phyloP scores from a whole-genome alignment of 1,140 invertebrate species.

The Portunus trituberculatus region DNA sequence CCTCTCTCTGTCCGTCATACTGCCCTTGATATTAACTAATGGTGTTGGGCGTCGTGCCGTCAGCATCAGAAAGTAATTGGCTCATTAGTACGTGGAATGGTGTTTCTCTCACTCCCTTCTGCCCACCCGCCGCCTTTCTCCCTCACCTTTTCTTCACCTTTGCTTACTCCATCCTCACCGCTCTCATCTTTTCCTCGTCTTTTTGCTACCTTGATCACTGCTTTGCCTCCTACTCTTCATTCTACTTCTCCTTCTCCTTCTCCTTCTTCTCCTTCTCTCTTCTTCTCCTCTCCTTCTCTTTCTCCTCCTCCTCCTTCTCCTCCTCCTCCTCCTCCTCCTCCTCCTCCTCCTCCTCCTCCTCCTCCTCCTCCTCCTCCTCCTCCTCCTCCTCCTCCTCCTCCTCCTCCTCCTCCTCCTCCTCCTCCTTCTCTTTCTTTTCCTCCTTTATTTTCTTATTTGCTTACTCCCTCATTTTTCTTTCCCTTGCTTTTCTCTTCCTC shows the following conservation, averaged over 20 bases:
- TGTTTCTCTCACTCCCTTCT: neutral
- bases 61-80: too few species aligned
- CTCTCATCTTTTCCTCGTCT: neutral
- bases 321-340: neutral
- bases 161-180: neutral
- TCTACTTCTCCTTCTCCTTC: neutral
- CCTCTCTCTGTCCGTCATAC: too few species aligned
- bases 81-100: neutral
- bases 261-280: too few species aligned
- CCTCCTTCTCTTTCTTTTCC: neutral
- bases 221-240: neutral
- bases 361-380: neutral
- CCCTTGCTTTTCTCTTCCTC: too few species aligned
- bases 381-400: neutral
- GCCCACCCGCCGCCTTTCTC: neutral
- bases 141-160: neutral
- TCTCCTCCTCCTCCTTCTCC: too few species aligned
- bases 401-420: neutral
- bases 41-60: too few species aligned
- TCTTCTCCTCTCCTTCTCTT: too few species aligned
- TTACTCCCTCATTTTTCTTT: too few species aligned
- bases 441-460: too few species aligned
- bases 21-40: too few species aligned
- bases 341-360: neutral
- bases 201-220: neutral